A percentile compares a stretch with the other conserved stretches of the same genome.
Conservation (phyloP, 2,888 invertebrate genomes). For the Sminthurides aquaticus region DNA sequence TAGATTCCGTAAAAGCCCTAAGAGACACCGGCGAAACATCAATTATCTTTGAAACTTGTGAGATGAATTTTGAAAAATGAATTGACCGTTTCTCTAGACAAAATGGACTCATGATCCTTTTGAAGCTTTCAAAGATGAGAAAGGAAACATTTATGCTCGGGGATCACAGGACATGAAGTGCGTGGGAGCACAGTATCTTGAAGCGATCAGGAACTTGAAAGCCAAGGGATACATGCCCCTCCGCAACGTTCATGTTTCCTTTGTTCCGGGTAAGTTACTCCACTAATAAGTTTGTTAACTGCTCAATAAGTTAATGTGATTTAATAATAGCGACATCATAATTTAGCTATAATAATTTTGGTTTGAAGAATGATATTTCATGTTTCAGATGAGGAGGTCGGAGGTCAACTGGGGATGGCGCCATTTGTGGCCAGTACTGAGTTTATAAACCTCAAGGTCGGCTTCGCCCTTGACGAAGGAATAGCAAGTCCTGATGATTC, state of each 20-base stretch:
- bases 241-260: conserved; percentile 62
- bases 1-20: conserved; percentile 72
- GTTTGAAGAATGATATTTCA: neutral
- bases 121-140: conserved; percentile 70
- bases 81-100: conserved; percentile 22
- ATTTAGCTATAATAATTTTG: too few species aligned
- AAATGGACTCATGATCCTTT: conserved; percentile 88
- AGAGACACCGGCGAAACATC: too few species aligned
- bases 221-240: conserved; percentile 52
- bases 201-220: conserved; percentile 60
- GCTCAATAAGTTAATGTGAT: too few species aligned
- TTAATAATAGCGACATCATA: too few species aligned
- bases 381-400: conserved; percentile 74
- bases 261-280: conserved; percentile 65
- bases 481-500: conserved; percentile 62
- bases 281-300: too few species aligned
- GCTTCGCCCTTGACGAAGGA: conserved; percentile 82
- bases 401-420: conserved; percentile 73
- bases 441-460: conserved; percentile 70
- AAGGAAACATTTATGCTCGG: conserved; percentile 79
- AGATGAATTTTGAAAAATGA: neutral
- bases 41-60: too few species aligned
- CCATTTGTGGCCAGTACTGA: conserved; percentile 64
- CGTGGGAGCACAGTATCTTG: conserved; percentile 66
- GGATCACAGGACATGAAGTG: conserved; percentile 85